Percentiles rank a stretch among this genome's conserved stretches.
phyloP scores from a whole-genome alignment of 64 coral and sea anemone species.

The Cladopsammia gracilis region DNA sequence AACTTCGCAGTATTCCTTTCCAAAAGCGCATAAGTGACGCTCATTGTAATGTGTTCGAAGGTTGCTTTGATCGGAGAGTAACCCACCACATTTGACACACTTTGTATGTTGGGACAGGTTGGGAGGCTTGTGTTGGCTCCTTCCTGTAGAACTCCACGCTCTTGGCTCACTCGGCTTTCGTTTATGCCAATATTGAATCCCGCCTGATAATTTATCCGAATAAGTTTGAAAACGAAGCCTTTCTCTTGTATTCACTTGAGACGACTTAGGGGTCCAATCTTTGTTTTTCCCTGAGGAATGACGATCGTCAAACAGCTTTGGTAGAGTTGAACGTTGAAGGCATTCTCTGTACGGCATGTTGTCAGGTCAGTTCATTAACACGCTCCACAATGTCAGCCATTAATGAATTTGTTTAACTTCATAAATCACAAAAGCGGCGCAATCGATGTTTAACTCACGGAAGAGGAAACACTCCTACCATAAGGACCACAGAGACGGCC shows the following conservation, averaged over 20 bases:
- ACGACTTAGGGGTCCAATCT: conserved; percentile 64
- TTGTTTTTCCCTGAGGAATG: not conserved
- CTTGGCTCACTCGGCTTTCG: not conserved
- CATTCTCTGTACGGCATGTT: conserved; percentile 36
- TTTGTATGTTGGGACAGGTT: conserved; percentile 18
- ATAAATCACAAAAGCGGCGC: not conserved
- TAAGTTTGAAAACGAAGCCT: conserved; percentile 54
- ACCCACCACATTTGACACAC: conserved; percentile 78
- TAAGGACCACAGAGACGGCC: not conserved
- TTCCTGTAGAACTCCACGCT: not conserved
- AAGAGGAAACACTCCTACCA: not conserved
- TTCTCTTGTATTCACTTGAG: conserved; percentile 85
- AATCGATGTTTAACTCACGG: not conserved
- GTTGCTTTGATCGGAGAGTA: conserved; percentile 40
- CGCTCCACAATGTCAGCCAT: not conserved
- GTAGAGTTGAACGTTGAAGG: conserved; percentile 28
- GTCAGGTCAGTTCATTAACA: not conserved
- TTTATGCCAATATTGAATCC: conserved; percentile 90
- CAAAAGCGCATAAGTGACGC: conserved; percentile 54
- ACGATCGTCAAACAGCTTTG: conserved; percentile 26
- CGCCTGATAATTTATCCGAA: conserved; percentile 73
- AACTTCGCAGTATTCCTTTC: conserved; percentile 83
- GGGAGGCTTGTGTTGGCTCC: not conserved
- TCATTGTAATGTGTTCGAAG: conserved; percentile 4
- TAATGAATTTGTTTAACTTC: not conserved